Evolutionary conservation across 2,888 invertebrate genomes (phyloP), one percentile per base, ranked within the genome.

Genomic region (Bursaphelenchus okinawaensis): DNA sequence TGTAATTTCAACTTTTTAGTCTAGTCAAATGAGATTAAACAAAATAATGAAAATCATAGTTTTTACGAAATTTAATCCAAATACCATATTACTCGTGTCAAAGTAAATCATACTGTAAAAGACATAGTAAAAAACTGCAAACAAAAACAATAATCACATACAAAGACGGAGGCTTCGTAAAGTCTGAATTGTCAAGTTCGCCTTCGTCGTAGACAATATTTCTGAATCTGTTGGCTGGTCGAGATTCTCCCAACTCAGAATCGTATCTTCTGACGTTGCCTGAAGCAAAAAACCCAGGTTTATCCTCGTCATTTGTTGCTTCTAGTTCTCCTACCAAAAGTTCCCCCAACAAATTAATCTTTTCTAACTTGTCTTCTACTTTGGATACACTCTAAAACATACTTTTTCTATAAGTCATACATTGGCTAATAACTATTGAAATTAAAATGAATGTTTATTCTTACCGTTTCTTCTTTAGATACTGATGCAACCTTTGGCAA

Each of bases 181-280:
- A 68, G 52, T 75, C 69, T 8, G 73, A 73, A 12, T 66, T 59
- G 52, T 72, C 72, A 9, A 81, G 60, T 55, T 81, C 81, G 16
- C 76, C 80, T 57, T 77, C 74, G 9, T 64, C 62, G 70, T 80
- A 80, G 7, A 73, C 55, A 56, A 78, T 75, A 24, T 62, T 55
- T 12, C 80, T 68, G 59, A 71, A 80, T 51, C 62, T 62, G 51
- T 75, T 71, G 12, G 29, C 24, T 16, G 66, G 50, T 16, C 64
- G 58, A 40, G 16, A 16, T 40, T 40, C 40, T 40, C 40, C 40
- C 12, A 40, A 40, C 16, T n/a, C 40, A 16, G 12, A 16, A 40
- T 40, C 40, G 12, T 16, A 16, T 12, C 40, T n/a, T 40, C 40
- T 12, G 3, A 40, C 40, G 12, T 16, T 12, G 40, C 40, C 40